These are phyloP conservation scores for Malurus melanocephalus DNA, from an alignment of 2,113 vertebrate species.

Conservation along the genomic window DNA sequence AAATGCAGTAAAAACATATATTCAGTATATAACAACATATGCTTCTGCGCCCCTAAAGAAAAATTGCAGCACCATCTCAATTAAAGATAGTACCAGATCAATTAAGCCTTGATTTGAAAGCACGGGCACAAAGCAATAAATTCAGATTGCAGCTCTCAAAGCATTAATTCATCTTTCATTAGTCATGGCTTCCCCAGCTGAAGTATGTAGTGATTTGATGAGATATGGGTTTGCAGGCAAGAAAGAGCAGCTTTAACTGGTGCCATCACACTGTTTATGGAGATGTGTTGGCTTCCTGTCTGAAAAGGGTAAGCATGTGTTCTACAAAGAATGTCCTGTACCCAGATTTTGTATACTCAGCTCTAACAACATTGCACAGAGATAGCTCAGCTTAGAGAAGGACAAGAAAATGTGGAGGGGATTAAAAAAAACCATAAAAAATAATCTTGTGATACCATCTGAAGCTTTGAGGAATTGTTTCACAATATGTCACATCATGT, in stretches of 20 bases:
- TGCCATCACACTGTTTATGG: neutral
- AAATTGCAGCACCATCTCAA: neutral
- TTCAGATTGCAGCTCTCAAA: neutral
- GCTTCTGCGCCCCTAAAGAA: neutral
- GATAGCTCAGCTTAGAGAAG: neutral
- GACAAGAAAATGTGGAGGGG: neutral
- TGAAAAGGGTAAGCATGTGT: neutral
- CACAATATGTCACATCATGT: neutral
- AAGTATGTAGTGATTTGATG: constrained; percentile 17
- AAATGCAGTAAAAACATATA: neutral
- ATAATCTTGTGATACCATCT: neutral
- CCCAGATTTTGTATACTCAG: neutral
- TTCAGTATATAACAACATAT: neutral
- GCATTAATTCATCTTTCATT: neutral
- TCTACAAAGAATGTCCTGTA: constrained; percentile 13
- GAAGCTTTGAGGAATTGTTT: neutral
- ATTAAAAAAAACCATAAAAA: neutral
- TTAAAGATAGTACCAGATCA: neutral
- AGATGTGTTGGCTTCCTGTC: neutral
- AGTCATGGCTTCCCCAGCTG: neutral
- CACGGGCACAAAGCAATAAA: neutral
- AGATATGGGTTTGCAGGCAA: constrained; percentile 8
- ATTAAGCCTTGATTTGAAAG: neutral
- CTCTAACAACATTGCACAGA: neutral
- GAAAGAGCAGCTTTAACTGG: constrained; percentile 1